phyloP scores from a whole-genome alignment of 2,888 invertebrate species.

The Dryomyza anilis region DNA sequence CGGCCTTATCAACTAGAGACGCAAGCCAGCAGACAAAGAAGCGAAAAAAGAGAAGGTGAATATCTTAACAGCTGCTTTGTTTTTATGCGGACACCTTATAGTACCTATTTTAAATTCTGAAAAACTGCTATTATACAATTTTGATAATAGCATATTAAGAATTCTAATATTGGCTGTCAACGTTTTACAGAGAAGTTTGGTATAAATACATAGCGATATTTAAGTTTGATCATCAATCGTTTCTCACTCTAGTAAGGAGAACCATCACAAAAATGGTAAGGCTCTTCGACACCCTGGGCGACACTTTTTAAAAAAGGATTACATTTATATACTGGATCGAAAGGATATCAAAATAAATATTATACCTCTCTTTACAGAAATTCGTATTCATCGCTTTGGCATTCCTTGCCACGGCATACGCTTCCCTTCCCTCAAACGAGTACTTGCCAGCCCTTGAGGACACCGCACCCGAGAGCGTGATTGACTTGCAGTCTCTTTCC shows the following conservation, averaged over 20 bases:
- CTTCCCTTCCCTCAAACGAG: conserved; percentile 31
- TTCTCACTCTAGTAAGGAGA: conserved; percentile 28
- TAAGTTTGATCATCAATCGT: conserved; percentile 32
- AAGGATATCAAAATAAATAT: neutral
- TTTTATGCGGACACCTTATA: conserved; percentile 9
- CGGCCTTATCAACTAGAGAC: conserved; percentile 5
- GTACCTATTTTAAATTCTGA: conserved; percentile 15
- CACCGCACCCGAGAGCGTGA: conserved; percentile 20
- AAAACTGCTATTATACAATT: conserved; percentile 24
- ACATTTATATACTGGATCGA: neutral
- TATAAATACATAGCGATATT: conserved; percentile 31
- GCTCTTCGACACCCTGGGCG: neutral
- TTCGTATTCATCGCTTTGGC: conserved; percentile 29
- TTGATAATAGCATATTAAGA: conserved; percentile 20
- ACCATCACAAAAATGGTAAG: conserved; percentile 34
- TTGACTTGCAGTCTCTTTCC: conserved; percentile 30
- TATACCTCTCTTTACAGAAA: conserved; percentile 31
- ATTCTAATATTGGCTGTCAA: conserved; percentile 22
- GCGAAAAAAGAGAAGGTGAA: too few relatives aligned
- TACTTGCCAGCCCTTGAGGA: conserved; percentile 36
- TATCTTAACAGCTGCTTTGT: conserved; percentile 8
- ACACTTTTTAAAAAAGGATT: neutral
- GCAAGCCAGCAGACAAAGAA: too few relatives aligned
- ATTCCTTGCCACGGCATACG: conserved; percentile 31
- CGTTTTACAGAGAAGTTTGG: conserved; percentile 22